Evolutionary conservation across 2,888 invertebrate genomes (phyloP).

Genomic region (Thysanoteuthis rhombus): DNA sequence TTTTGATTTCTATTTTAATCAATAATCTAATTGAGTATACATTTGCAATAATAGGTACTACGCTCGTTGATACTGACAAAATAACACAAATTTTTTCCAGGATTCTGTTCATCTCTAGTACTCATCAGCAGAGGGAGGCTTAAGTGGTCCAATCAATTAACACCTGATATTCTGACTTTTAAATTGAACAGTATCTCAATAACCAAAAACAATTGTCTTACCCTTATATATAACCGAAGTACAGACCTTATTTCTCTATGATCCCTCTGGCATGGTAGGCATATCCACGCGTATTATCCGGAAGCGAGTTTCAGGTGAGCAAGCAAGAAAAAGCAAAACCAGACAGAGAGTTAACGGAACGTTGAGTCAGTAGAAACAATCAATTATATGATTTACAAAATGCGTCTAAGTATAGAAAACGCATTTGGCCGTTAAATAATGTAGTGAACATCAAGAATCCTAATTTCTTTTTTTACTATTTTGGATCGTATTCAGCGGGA

Average conservation of each 20-base stretch:
- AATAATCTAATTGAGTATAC: too few relatives aligned
- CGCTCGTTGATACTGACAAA: too few relatives aligned
- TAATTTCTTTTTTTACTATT: background rate
- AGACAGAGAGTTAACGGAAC: background rate
- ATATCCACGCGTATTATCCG: background rate
- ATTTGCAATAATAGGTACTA: too few relatives aligned
- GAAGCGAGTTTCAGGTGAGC: background rate
- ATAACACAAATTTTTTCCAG: too few relatives aligned
- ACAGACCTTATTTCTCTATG: too few relatives aligned
- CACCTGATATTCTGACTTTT: too few relatives aligned
- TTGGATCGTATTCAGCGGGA: background rate
- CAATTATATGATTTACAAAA: background rate
- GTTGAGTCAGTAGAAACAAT: background rate
- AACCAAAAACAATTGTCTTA: background rate
- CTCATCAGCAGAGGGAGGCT: too few relatives aligned
- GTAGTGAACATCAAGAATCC: background rate
- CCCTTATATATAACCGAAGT: background rate
- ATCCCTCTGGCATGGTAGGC: too few relatives aligned
- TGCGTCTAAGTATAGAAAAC: background rate
- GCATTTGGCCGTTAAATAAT: background rate
- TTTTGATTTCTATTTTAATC: too few relatives aligned
- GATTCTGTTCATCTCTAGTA: too few relatives aligned
- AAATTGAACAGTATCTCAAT: background rate
- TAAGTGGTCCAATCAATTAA: too few relatives aligned
- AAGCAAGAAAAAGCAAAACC: background rate